Conservation (phyloP, 2,797 vertebrate species). For the Helarctos malayanus region DNA sequence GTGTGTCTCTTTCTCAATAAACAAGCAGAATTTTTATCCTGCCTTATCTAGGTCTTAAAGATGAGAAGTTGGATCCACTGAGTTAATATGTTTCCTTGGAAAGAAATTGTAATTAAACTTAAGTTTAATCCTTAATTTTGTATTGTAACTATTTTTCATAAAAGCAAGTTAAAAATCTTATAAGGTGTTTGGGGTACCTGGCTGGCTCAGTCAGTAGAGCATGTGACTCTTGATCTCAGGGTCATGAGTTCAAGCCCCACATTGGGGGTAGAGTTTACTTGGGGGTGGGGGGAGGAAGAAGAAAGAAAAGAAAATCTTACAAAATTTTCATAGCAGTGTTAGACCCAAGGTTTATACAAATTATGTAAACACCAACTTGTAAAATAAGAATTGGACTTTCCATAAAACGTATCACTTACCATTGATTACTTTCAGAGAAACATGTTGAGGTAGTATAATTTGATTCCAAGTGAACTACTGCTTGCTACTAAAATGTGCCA, state of each 20-base stretch:
- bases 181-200: neutral
- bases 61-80: constrained; percentile 79
- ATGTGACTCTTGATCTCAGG: neutral
- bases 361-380: neutral
- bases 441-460: neutral
- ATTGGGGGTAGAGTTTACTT: neutral
- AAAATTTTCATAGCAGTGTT: neutral
- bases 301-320: neutral
- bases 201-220: neutral
- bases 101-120: constrained; percentile 74
- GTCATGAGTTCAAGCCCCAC: neutral
- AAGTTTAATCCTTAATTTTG: constrained; percentile 73
- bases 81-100: constrained; percentile 77
- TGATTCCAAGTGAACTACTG: neutral
- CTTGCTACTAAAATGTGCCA: neutral
- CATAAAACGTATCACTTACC: neutral
- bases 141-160: constrained; percentile 73
- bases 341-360: neutral
- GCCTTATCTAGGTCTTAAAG: constrained; percentile 78
- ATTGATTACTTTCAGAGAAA: constrained; percentile 40
- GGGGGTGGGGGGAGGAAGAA: too few species aligned
- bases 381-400: constrained; percentile 3
- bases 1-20: constrained; percentile 72
- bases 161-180: constrained; percentile 64
- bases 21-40: constrained; percentile 79